phyloP scores from a whole-genome alignment of 1,140 invertebrate species.

The Aphaenogaster floridana region DNA sequence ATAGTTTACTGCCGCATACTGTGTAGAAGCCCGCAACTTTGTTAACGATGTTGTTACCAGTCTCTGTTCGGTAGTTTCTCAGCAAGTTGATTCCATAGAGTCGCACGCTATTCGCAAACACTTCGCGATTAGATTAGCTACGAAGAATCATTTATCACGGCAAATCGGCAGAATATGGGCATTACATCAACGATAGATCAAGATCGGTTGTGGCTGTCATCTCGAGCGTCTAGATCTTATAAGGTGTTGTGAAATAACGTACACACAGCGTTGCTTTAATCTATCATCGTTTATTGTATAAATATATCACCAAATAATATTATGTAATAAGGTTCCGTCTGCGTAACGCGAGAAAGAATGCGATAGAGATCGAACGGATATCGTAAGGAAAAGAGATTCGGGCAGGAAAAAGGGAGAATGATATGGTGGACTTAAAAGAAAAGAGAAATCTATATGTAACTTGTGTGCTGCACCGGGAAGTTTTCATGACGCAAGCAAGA shows the following conservation, averaged over 20 bases:
- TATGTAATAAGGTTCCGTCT: slow-evolving; percentile 74
- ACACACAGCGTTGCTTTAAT: slow-evolving; percentile 33
- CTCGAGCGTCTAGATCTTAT: neutral
- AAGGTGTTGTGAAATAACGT: neutral
- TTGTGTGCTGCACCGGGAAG: slow-evolving; percentile 7
- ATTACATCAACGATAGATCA: neutral
- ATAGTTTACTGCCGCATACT: slow-evolving; percentile 17
- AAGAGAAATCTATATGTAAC: slow-evolving; percentile 18
- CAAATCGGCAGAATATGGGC: neutral
- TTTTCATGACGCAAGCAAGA: slow-evolving; percentile 42
- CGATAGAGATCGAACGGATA: slow-evolving; percentile 65
- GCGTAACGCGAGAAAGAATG: slow-evolving; percentile 66
- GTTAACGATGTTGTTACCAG: slow-evolving; percentile 35
- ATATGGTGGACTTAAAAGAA: slow-evolving; percentile 24
- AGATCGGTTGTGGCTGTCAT: neutral
- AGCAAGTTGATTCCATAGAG: slow-evolving; percentile 4
- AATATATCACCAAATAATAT: slow-evolving; percentile 84
- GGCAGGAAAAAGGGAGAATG: neutral
- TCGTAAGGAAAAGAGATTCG: neutral
- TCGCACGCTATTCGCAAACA: slow-evolving; percentile 9
- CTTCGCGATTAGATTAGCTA: neutral
- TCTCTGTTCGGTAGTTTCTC: slow-evolving; percentile 18
- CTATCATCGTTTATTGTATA: slow-evolving; percentile 81
- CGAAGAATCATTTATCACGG: neutral
- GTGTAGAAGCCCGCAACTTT: slow-evolving; percentile 29